A percentile compares a stretch with the other conserved stretches of the same genome.
Conservation (phyloP, 2,888 invertebrate genomes). For the Drosophila nr. perissopoda region DNA sequence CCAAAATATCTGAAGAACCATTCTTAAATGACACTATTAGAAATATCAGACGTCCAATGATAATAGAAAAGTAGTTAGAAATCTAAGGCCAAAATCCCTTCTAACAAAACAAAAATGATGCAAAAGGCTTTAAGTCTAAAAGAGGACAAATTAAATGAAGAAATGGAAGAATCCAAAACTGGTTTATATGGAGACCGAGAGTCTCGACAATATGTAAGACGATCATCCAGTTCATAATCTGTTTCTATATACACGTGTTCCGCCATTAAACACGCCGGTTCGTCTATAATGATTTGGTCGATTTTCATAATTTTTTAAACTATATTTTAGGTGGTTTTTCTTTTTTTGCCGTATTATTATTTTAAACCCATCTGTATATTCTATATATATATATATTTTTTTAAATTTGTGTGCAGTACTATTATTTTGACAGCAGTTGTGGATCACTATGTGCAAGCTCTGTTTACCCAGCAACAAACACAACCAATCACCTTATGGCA, state of each 20-base stretch:
- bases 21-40: not conserved
- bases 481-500: constrained; percentile 18
- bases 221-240: not conserved
- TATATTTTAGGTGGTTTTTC: too few species aligned
- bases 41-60: not conserved
- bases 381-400: too few species aligned
- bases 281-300: not conserved
- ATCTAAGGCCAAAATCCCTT: not conserved
- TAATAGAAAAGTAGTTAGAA: not conserved
- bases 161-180: too few species aligned
- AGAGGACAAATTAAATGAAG: too few species aligned
- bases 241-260: not conserved
- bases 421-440: not conserved
- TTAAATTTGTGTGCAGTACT: not conserved
- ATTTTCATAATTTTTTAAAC: not conserved
- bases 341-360: too few species aligned
- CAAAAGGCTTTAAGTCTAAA: too few species aligned
- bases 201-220: not conserved
- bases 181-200: too few species aligned
- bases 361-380: too few species aligned
- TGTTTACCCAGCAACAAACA: constrained; percentile 23
- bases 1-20: not conserved
- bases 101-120: too few species aligned
- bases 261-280: not conserved
- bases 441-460: constrained; percentile 11